Base-by-base conservation (phyloP, 2,888 invertebrate genomes). In the Prionchulus punctatus region DNA sequence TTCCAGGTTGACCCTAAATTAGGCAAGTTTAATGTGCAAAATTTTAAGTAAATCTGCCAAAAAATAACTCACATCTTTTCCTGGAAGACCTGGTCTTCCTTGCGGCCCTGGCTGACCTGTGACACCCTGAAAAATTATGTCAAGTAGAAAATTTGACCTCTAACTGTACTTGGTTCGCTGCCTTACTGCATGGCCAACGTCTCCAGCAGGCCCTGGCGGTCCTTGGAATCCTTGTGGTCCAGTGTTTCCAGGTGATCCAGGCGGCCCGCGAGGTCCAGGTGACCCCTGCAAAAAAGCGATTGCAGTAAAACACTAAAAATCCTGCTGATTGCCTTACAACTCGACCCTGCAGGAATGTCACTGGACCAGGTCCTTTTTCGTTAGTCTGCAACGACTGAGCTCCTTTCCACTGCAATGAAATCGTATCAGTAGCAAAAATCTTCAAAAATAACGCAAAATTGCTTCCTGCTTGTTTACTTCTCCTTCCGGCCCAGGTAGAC, bases 1-100 rank as follows among this genome's bases (percentile, higher is more conserved):
- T 2, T 3, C 53, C 53, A 4, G 25, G 53, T 12, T 23, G 43
- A 47, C 53, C 53, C 53, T 53, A 42, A 53, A 53, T 47, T 12
- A n/a, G 27, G 7, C 12, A 27, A 47, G 7, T 15, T 15, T 21
- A 47, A n/a, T 21, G 47, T 15, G 21, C 4, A 12, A 45, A 15
- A 21, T 21, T n/a, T 45, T 21, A 45, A 7, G 12, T 47, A n/a
- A n/a, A n/a, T n/a, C n/a, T 21, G 25, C 25, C 7, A 47, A 23
- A 23, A 21, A 47, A 47, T 21, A 15, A 15, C n/a, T 47, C n/a
- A 47, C 25, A 21, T 50, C 26, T 7, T 7, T 27, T 21, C 50
- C 50, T 4, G 7, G 21, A 23, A 12, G 21, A 28, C 50, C 50
- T 50, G 18, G 26, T 50, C 26, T 7, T 15, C 50, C 50, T 50